Conservation (phyloP, 2,888 invertebrate species). For the Hirudinaria manillensis region DNA sequence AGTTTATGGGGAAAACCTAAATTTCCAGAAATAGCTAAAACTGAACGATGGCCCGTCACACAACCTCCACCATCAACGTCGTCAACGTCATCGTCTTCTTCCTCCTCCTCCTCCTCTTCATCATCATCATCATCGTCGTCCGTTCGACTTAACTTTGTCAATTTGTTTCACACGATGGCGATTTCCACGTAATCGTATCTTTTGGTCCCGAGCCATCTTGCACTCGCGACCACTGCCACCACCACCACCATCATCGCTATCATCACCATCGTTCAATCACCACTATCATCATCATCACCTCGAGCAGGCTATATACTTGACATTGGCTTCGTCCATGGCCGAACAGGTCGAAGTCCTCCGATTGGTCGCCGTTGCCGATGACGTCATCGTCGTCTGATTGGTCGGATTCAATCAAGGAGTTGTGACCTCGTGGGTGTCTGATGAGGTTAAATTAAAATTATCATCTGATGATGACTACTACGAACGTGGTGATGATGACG, state of each 20-base stretch:
- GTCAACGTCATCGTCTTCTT: slow-evolving; percentile 18
- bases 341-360: too few relatives aligned
- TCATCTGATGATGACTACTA: too few relatives aligned
- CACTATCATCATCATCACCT: slow-evolving; percentile 32
- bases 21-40: neutral
- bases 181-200: too few relatives aligned
- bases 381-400: too few relatives aligned
- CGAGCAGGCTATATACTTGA: slow-evolving; percentile 8
- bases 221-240: slow-evolving; percentile 32
- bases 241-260: slow-evolving; percentile 37
- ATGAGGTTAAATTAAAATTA: too few relatives aligned
- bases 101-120: neutral
- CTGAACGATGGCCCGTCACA: neutral
- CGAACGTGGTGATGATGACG: too few relatives aligned
- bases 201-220: too few relatives aligned
- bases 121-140: slow-evolving; percentile 1
- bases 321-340: neutral
- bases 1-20: too few relatives aligned
- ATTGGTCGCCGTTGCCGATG: too few relatives aligned
- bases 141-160: neutral
- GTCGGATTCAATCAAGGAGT: too few relatives aligned
- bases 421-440: too few relatives aligned
- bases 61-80: slow-evolving; percentile 34
- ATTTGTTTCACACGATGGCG: too few relatives aligned
- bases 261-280: slow-evolving; percentile 37